A percentile compares a stretch with the other conserved stretches of the same genome.
phyloP scores from a whole-genome alignment of 2,797 vertebrate species.

The Clarias pachynema region DNA sequence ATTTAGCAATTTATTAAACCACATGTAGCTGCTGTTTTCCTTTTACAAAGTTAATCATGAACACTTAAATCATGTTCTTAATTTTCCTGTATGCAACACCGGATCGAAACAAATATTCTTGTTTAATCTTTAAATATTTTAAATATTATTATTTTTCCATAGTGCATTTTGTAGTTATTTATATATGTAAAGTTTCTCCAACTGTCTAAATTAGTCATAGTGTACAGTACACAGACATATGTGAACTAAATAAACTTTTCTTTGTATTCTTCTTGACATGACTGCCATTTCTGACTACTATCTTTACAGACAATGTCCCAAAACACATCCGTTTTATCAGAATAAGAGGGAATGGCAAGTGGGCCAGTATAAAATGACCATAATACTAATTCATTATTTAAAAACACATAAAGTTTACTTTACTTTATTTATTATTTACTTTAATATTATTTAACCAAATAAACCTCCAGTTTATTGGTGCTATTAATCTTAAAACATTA shows the following conservation, averaged over 20 bases:
- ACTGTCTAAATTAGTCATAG: background rate
- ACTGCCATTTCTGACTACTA: background rate
- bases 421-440: background rate
- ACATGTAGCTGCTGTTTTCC: background rate
- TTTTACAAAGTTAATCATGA: background rate
- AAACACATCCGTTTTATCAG: background rate
- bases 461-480: background rate
- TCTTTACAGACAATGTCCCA: background rate
- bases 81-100: background rate
- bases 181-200: background rate
- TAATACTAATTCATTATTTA: background rate
- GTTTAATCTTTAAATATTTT: background rate
- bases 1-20: constrained; percentile 5
- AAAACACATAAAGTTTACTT: background rate
- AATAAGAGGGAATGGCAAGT: background rate
- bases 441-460: background rate
- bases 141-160: background rate
- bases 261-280: background rate
- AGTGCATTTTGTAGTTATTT: background rate
- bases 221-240: background rate
- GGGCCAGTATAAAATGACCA: background rate
- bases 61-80: background rate
- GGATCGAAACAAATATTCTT: background rate
- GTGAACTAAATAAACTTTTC: background rate
- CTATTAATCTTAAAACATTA: background rate